Percentiles rank a stretch among this genome's conserved stretches.
These are phyloP conservation scores for Danio albolineatus DNA, from an alignment of 2,797 vertebrate genomes.

Conservation along the genomic window DNA sequence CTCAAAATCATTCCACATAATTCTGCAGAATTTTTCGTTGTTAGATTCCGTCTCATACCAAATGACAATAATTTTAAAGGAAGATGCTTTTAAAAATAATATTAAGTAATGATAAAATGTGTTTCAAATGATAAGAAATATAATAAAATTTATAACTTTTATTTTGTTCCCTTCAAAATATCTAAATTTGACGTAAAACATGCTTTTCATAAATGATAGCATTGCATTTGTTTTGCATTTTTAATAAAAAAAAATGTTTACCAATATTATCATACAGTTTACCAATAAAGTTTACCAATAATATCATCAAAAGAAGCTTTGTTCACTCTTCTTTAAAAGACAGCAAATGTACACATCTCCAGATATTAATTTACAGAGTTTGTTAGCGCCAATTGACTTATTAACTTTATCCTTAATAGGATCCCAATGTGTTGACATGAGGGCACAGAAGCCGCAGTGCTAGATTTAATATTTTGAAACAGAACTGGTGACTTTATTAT, in stretches of 20 bases:
- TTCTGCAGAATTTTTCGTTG: no score
- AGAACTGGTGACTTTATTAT: conserved; percentile 34
- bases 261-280: neutral
- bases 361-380: neutral
- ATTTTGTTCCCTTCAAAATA: neutral
- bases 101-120: neutral
- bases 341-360: neutral
- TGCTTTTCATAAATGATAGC: neutral
- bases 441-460: conserved; percentile 2
- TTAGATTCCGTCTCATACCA: no score
- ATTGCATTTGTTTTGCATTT: neutral
- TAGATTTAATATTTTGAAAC: conserved; percentile 31
- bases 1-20: no score
- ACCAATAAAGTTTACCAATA: neutral
- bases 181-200: neutral
- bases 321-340: neutral
- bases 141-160: neutral
- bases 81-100: neutral
- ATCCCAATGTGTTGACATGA: conserved; percentile 26
- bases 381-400: conserved; percentile 21
- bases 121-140: neutral
- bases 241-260: neutral
- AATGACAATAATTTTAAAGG: neutral
- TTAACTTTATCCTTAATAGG: conserved; percentile 34
- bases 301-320: neutral